These are phyloP conservation scores for Drosophila subsilvestris DNA, from an alignment of 2,888 invertebrate species.

Conservation along the genomic window DNA sequence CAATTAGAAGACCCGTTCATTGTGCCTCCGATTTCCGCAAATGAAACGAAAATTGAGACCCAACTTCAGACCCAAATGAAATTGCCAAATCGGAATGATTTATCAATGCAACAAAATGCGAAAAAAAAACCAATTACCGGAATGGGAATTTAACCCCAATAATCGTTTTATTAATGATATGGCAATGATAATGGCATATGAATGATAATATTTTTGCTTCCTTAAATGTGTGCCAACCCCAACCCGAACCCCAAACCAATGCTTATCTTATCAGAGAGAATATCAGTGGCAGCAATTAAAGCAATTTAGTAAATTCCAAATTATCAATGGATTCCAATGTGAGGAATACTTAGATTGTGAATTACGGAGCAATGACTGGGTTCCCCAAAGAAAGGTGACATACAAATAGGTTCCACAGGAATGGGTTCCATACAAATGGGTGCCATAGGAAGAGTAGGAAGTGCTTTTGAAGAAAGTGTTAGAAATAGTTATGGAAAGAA, in stretches of 20 bases:
- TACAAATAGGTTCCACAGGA: background rate
- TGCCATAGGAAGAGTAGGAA: too few species aligned
- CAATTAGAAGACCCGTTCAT: conserved; percentile 28
- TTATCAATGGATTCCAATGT: background rate
- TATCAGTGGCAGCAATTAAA: background rate
- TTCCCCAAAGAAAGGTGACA: too few species aligned
- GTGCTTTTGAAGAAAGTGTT: too few species aligned
- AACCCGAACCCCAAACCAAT: too few species aligned
- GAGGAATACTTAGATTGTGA: background rate
- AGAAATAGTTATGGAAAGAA: too few species aligned
- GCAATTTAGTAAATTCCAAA: conserved; percentile 28
- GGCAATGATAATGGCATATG: background rate
- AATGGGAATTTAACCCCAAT: conserved; percentile 8
- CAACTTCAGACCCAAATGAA: conserved; percentile 42
- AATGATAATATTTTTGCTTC: background rate
- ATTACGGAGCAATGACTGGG: background rate
- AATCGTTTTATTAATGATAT: conserved; percentile 23
- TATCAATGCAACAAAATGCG: conserved; percentile 48
- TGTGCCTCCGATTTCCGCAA: conserved; percentile 4
- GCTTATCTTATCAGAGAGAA: conserved; percentile 47
- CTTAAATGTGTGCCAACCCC: background rate
- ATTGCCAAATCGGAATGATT: conserved; percentile 21
- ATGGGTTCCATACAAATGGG: too few species aligned
- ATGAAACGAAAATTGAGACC: conserved; percentile 14
- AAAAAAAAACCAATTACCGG: conserved; percentile 3